These are phyloP conservation scores for Melanocharis versteri DNA, from an alignment of 2,113 vertebrate genomes.

Conservation along the genomic window DNA sequence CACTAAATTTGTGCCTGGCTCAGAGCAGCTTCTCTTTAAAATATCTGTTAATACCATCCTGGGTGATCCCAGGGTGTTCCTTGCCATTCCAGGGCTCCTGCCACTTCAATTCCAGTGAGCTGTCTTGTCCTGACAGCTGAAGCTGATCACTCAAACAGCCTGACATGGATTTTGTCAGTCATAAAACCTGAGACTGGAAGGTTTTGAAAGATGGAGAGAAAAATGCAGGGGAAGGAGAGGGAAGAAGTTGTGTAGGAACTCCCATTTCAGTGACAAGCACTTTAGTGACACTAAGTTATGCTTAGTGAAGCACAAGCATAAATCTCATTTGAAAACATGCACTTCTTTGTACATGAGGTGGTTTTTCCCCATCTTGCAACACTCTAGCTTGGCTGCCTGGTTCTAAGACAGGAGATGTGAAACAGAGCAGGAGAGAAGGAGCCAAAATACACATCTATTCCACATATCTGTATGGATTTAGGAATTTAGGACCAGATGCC, in stretches of 20 bases:
- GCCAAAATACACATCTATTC: not conserved
- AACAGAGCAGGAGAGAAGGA: not conserved
- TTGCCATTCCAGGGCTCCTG: not conserved
- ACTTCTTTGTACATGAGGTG: not conserved
- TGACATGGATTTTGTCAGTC: not conserved
- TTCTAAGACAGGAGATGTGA: not conserved
- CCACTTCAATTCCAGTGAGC: not conserved
- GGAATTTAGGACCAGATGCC: not conserved
- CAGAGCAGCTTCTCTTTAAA: not conserved
- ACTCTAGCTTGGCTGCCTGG: not conserved
- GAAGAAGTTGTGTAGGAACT: not conserved
- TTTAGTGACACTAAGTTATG: not conserved
- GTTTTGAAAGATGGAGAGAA: not conserved
- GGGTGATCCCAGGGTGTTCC: not conserved
- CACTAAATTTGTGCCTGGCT: not conserved
- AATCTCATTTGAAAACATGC: not conserved
- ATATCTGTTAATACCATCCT: not conserved
- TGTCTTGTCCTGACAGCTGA: not conserved
- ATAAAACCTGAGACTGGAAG: not conserved
- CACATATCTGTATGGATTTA: not conserved
- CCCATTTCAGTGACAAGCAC: not conserved
- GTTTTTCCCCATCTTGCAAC: not conserved
- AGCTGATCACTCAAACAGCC: not conserved
- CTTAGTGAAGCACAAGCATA: not conserved
- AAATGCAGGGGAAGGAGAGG: not conserved